Conservation (phyloP, 2,888 invertebrate species). For the Pseudeuparius sepicola region DNA sequence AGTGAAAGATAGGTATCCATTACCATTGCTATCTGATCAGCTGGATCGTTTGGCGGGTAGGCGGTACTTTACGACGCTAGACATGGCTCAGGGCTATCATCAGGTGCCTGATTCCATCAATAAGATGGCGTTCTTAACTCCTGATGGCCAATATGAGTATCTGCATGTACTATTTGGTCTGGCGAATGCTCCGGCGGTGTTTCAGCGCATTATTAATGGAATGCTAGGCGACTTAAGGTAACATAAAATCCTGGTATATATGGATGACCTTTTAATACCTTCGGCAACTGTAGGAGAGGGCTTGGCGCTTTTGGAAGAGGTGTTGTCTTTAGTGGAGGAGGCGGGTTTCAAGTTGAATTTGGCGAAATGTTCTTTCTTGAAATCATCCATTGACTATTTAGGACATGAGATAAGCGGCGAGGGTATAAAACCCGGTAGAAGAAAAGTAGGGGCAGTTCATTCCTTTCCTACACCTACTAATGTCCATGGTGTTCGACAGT, state of each 20-base stretch:
- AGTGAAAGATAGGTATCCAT: conserved; percentile 27
- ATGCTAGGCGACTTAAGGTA: conserved; percentile 16
- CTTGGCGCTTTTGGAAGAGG: conserved; percentile 14
- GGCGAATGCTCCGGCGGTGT: no score
- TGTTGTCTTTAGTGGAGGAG: conserved; percentile 13
- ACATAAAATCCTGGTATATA: no score
- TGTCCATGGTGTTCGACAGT: conserved; percentile 23
- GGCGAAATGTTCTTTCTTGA: conserved; percentile 20
- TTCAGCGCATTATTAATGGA: conserved; percentile 20
- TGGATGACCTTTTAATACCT: conserved; percentile 19
- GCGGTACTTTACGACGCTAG: conserved; percentile 26
- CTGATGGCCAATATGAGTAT: no score
- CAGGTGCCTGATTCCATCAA: conserved; percentile 30
- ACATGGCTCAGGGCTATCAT: conserved; percentile 28
- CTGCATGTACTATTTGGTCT: no score
- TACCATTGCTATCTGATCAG: conserved; percentile 30
- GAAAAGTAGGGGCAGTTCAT: conserved; percentile 25
- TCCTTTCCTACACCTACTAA: conserved; percentile 26
- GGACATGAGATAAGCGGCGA: conserved; percentile 27
- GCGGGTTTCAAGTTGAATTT: conserved; percentile 18
- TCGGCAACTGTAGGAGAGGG: conserved; percentile 12
- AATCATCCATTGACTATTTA: conserved; percentile 26
- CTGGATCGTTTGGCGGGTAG: conserved; percentile 18
- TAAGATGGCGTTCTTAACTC: no score
- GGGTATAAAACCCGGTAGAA: conserved; percentile 26